Conservation (phyloP, 2,113 vertebrate genomes). For the Pantherophis guttatus region DNA sequence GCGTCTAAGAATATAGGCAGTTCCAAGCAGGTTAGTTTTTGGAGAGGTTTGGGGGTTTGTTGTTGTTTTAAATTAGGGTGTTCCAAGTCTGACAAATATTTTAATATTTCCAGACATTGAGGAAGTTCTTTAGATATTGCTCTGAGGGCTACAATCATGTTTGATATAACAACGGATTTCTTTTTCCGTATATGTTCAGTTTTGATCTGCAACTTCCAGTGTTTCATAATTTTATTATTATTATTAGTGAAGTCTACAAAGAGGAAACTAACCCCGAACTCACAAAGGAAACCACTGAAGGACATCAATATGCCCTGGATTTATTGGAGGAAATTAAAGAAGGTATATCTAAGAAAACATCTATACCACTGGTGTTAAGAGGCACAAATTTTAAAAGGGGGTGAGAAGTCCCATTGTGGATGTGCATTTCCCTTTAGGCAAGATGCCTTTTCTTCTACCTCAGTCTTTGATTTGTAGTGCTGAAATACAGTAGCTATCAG, state of each 20-base stretch:
- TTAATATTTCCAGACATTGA: background rate
- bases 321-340: background rate
- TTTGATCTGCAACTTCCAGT: background rate
- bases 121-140: background rate
- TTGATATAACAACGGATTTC: background rate
- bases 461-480: background rate
- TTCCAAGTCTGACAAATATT: background rate
- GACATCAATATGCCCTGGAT: background rate
- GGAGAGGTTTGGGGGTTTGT: too few relatives aligned
- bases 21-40: background rate
- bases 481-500: background rate
- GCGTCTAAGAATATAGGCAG: background rate
- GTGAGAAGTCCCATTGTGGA: background rate
- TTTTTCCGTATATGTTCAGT: background rate
- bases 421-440: background rate
- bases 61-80: background rate
- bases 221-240: background rate
- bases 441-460: background rate
- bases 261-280: conserved; percentile 10
- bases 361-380: background rate
- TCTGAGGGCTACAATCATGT: background rate
- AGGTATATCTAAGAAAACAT: background rate
- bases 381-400: background rate
- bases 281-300: background rate
- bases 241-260: background rate